Evolutionary conservation across 2,888 invertebrate species (phyloP).

Genomic region (Ganaspis brasiliensis): DNA sequence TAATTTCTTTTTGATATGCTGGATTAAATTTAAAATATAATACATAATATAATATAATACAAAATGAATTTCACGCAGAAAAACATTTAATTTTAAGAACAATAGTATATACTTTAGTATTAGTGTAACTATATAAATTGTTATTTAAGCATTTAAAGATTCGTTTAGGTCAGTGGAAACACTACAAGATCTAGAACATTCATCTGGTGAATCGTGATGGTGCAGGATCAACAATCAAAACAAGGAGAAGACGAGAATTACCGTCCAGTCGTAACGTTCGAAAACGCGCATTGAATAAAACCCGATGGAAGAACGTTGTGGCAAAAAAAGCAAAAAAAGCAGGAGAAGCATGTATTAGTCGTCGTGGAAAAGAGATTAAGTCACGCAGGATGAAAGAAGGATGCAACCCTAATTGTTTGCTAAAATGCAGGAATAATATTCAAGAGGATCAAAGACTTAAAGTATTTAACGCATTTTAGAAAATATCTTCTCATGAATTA

Average conservation of each 20-base stretch:
- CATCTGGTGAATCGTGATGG: too few relatives aligned
- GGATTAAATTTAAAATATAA: too few relatives aligned
- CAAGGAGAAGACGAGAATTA: neutral
- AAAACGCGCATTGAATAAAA: neutral
- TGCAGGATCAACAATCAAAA: neutral
- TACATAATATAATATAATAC: too few relatives aligned
- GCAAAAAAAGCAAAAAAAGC: slow-evolving; percentile 29
- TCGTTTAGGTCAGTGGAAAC: neutral
- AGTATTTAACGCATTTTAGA: slow-evolving; percentile 52
- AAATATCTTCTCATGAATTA: slow-evolving; percentile 34
- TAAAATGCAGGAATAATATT: slow-evolving; percentile 8
- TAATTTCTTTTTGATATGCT: too few relatives aligned
- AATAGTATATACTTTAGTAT: too few relatives aligned
- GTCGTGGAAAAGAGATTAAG: slow-evolving; percentile 24
- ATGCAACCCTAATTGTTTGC: slow-evolving; percentile 24
- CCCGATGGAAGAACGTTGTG: neutral
- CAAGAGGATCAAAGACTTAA: slow-evolving; percentile 31
- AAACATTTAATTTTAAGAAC: too few relatives aligned
- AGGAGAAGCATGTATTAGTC: too few relatives aligned
- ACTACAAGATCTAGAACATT: neutral
- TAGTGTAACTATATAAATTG: neutral
- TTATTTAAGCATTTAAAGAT: neutral
- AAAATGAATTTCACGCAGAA: too few relatives aligned
- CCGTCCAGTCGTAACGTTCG: neutral
- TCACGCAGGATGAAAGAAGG: slow-evolving; percentile 38